These are phyloP conservation scores for Pandion haliaetus DNA, from an alignment of 2,113 vertebrate genomes.

Conservation along the genomic window DNA sequence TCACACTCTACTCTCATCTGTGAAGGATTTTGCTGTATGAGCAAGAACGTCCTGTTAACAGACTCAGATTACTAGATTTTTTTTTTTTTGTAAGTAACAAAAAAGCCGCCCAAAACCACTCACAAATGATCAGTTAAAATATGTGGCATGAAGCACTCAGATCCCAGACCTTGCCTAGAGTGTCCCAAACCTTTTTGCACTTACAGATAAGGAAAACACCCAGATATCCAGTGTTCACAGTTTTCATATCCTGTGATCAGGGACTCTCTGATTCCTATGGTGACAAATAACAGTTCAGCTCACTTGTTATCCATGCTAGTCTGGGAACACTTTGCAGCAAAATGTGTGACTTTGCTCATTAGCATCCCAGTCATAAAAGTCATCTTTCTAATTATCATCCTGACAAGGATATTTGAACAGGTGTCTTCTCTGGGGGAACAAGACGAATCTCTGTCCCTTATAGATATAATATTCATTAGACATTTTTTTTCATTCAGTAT, in stretches of 20 bases:
- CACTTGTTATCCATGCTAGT: not conserved
- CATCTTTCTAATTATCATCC: not conserved
- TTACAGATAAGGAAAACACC: not conserved
- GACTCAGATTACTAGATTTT: not conserved
- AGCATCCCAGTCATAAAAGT: not conserved
- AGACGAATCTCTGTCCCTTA: not conserved
- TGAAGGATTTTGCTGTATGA: not conserved
- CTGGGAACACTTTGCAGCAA: not conserved
- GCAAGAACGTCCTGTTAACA: not conserved
- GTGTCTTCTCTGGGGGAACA: not conserved
- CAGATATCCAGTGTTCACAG: not conserved
- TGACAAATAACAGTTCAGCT: not conserved
- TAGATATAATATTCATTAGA: not conserved
- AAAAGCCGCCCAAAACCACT: not conserved
- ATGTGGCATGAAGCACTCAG: not conserved
- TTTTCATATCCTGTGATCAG: not conserved
- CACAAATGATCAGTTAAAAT: not conserved
- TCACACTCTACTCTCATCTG: not conserved
- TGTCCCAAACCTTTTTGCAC: not conserved
- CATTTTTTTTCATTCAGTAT: not conserved
- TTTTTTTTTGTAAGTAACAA: not conserved
- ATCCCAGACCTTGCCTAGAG: not conserved
- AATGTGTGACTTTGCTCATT: not conserved
- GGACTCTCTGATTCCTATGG: not conserved
- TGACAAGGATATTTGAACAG: not conserved